phyloP scores from a whole-genome alignment of 2,888 invertebrate genomes.

The Embidobia sp. region DNA sequence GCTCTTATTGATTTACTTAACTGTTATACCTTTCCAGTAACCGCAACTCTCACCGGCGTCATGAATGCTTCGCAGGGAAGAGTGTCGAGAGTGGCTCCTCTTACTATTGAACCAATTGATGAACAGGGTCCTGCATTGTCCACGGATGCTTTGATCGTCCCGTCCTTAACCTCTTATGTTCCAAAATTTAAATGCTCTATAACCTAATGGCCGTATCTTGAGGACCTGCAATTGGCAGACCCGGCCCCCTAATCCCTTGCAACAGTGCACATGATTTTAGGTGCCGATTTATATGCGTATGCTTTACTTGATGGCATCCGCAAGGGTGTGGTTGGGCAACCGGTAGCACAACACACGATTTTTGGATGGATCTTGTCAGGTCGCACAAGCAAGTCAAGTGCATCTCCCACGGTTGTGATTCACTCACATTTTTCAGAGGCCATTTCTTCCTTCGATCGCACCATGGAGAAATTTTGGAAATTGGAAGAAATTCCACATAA shows the following conservation, averaged over 20 bases:
- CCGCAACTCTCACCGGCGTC: too few relatives aligned
- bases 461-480: conserved; percentile 1
- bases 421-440: too few relatives aligned
- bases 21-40: too few relatives aligned
- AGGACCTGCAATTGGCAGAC: not conserved
- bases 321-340: not conserved
- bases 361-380: conserved; percentile 6
- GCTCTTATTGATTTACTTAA: too few relatives aligned
- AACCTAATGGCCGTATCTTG: not conserved
- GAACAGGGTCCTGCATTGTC: not conserved
- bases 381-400: not conserved
- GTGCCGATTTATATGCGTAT: not conserved
- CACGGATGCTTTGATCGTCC: not conserved
- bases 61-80: too few relatives aligned
- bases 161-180: not conserved
- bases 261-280: not conserved
- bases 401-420: too few relatives aligned
- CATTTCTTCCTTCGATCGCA: too few relatives aligned
- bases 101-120: not conserved
- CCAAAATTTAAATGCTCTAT: not conserved
- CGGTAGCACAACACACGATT: not conserved
- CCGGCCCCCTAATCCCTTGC: not conserved
- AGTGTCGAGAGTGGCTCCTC: not conserved
- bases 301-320: not conserved
- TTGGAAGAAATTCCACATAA: not conserved